Evolutionary conservation across 1,140 invertebrate genomes (phyloP).

Genomic region (Melanaphis sacchari): DNA sequence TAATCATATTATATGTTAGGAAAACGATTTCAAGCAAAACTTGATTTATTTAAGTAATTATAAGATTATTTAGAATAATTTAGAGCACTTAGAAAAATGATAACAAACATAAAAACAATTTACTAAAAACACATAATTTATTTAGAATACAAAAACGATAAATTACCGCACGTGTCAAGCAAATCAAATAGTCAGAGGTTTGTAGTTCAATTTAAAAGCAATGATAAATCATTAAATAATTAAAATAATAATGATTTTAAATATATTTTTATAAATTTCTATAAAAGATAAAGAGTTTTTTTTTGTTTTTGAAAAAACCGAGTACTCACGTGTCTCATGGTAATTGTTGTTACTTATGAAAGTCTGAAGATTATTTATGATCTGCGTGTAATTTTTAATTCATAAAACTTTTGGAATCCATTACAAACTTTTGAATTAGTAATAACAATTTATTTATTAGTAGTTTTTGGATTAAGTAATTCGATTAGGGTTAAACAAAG

Average conservation of each 20-base stretch:
- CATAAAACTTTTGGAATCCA: not conserved
- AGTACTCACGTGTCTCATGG: not conserved
- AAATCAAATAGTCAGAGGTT: not conserved
- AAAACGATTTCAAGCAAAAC: not conserved
- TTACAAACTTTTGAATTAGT: not conserved
- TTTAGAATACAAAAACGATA: too few species aligned
- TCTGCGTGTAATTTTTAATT: not conserved
- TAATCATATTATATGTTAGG: not conserved
- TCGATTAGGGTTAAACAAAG: not conserved
- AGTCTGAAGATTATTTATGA: not conserved
- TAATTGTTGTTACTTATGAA: not conserved
- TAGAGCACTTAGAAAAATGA: not conserved
- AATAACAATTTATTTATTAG: not conserved
- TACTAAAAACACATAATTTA: too few species aligned
- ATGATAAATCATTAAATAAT: not conserved
- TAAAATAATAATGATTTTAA: not conserved
- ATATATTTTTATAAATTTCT: not conserved
- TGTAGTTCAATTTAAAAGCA: too few species aligned
- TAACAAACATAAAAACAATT: not conserved
- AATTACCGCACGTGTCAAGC: too few species aligned
- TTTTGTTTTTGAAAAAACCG: not conserved
- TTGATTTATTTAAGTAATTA: not conserved
- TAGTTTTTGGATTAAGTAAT: not conserved
- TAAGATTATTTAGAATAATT: not conserved
- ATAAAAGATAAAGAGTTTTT: not conserved